A percentile compares a stretch with the other conserved stretches of the same genome.
Conservation (phyloP, 2,113 vertebrate genomes). For the Macquaria australasica region DNA sequence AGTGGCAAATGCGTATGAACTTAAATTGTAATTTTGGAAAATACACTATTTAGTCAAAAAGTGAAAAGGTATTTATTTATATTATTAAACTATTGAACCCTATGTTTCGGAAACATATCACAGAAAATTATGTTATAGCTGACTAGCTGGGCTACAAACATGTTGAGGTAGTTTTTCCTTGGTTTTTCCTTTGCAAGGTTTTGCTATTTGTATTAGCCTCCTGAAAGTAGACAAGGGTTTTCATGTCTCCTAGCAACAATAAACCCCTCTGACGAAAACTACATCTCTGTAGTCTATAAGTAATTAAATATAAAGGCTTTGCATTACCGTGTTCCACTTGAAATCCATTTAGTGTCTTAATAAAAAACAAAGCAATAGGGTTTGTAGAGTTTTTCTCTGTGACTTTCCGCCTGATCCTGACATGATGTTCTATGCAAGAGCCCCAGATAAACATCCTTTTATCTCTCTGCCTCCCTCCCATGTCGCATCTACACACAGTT, state of each 20-base stretch:
- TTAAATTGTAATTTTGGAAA: no score
- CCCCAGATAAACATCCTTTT: constrained; percentile 72
- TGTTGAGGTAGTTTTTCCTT: neutral
- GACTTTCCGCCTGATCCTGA: constrained; percentile 49
- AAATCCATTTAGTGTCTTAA: constrained; percentile 31
- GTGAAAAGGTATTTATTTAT: neutral
- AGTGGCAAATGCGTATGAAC: no score
- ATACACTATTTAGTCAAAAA: neutral
- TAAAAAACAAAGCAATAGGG: constrained; percentile 34
- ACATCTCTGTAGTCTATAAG: neutral
- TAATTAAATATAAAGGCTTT: constrained; percentile 16
- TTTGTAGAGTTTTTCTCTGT: constrained; percentile 5
- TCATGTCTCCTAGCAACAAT: constrained; percentile 1
- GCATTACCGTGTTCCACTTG: neutral
- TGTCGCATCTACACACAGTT: constrained; percentile 43
- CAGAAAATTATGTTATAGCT: neutral
- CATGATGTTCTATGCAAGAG: constrained; percentile 73
- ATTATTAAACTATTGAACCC: neutral
- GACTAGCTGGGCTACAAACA: neutral
- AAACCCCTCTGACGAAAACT: neutral
- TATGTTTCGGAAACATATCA: neutral
- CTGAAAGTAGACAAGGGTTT: neutral
- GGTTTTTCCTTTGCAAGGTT: neutral
- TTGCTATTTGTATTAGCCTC: neutral
- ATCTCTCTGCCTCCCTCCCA: constrained; percentile 60